phyloP scores from a whole-genome alignment of 2,888 invertebrate genomes.

The Mimumesa dahlbomi region DNA sequence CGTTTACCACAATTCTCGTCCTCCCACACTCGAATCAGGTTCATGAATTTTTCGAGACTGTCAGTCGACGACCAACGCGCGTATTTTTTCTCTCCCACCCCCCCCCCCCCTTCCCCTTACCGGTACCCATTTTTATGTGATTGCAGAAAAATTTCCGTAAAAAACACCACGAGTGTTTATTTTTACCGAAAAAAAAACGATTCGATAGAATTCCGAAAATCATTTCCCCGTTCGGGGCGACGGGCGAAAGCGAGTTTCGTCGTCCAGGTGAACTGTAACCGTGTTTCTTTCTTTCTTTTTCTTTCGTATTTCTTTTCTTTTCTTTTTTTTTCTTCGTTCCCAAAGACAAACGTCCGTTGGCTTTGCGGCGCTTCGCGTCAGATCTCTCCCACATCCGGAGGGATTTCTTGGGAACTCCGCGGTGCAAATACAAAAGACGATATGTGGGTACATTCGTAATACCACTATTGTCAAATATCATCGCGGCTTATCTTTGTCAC shows the following conservation, averaged over 20 bases:
- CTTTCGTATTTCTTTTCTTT: background rate
- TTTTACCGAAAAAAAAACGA: too few species aligned
- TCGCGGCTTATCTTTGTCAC: constrained; percentile 64
- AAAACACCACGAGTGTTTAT: too few species aligned
- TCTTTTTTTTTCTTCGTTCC: too few species aligned
- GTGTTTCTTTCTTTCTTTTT: background rate
- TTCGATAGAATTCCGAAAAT: too few species aligned
- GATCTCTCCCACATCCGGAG: constrained; percentile 44
- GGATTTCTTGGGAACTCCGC: constrained; percentile 53
- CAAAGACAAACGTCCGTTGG: constrained; percentile 7
- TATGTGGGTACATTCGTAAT: constrained; percentile 42
- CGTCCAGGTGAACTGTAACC: too few species aligned
- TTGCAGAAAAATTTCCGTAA: too few species aligned
- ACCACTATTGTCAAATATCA: constrained; percentile 69
- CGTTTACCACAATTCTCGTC: constrained; percentile 36
- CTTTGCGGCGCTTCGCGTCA: constrained; percentile 1
- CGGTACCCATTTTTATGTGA: too few species aligned
- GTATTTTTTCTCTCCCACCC: background rate
- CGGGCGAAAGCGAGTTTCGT: too few species aligned
- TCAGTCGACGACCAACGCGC: background rate
- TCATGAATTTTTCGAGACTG: constrained; percentile 22
- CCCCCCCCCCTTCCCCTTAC: background rate
- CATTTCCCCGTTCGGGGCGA: too few species aligned
- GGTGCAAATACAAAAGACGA: constrained; percentile 49
- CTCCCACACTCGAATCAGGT: constrained; percentile 35